Evolutionary conservation across 2,797 vertebrate genomes (phyloP).

Genomic region (Gallinago nigripennis): DNA sequence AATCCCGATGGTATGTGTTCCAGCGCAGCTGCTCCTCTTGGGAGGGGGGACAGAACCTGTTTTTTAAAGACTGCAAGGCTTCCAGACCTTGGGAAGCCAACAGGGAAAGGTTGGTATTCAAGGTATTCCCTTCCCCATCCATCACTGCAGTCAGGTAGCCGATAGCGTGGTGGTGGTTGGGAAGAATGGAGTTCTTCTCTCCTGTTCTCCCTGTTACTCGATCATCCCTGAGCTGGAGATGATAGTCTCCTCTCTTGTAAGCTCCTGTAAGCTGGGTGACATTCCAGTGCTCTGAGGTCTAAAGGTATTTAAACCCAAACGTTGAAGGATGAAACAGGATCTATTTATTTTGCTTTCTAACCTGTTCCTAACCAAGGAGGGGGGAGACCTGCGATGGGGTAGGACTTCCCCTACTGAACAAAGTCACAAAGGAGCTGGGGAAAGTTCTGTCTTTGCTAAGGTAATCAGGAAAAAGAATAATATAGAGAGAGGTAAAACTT

Average conservation of each 20-base stretch:
- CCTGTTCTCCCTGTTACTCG: not conserved
- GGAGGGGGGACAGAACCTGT: not conserved
- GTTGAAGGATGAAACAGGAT: not conserved
- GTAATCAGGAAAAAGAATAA: not conserved
- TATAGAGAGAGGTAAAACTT: not conserved
- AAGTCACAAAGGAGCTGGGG: not conserved
- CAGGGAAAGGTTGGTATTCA: not conserved
- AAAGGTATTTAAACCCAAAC: not conserved
- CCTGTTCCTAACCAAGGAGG: not conserved
- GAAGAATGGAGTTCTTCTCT: not conserved
- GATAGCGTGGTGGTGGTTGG: not conserved
- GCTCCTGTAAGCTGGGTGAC: not conserved
- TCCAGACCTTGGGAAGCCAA: not conserved
- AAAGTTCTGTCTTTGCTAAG: not conserved
- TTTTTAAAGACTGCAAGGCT: accelerated
- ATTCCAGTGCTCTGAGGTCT: not conserved
- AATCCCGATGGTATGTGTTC: not conserved
- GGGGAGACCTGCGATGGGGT: accelerated
- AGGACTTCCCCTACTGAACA: not conserved
- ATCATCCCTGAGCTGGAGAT: not conserved
- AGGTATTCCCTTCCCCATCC: not conserved
- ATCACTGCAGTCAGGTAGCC: not conserved
- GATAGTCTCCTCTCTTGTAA: not conserved
- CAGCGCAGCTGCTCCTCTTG: not conserved
- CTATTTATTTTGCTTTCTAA: not conserved